Base-by-base conservation (phyloP, 2,888 invertebrate genomes). In the Lepas anatifera region DNA sequence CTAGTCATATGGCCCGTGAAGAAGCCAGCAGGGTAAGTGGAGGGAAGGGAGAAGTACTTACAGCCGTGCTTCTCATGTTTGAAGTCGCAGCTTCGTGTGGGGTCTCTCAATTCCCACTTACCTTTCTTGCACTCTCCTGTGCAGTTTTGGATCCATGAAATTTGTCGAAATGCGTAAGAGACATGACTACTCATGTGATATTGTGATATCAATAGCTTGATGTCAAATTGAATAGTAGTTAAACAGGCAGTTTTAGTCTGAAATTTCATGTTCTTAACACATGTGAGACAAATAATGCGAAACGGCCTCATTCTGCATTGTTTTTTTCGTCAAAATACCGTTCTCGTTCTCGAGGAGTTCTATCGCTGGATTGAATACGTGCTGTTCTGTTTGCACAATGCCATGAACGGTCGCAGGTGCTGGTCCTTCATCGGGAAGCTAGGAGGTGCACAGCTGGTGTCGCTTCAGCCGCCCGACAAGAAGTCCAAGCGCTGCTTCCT, bases 381-480 rank as follows among this genome's bases (percentile, higher is more conserved):
- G 48, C 4, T 22, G 8, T n/a, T 18, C 10, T 50, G 6, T 50
- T 2, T 50, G 16, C 11, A 29, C 22, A 29, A 11, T 68, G 41
- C 37, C 41, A 66, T 58, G 43, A 37, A 18, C 50, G 67, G 52
- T 71, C 70, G 73, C 70, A 82, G 90, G 22, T 90, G 90, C 77
- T 89, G 88, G 85, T 89, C 89, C 0, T 88, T 86, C 76, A 87
- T 90, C 3, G 90, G 90, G 0, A 82, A 85, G 75, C 84, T 84
- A 58, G 90, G 90, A 0, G 90, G 90, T 0, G 84, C 86, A 18
- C 90, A 91, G 79, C 83, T 88, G 4, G 83, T 91, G 0, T 87
- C 88, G 1, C 79, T 91, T 58, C 86, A 87, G 77, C 81, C 84
- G 0, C 87, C 87, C 0, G 85, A 87, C 74, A 79, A 81, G 18